A percentile compares a stretch with the other conserved stretches of the same genome.
Evolutionary conservation across 2,797 vertebrate species (phyloP).

Genomic region (Myotis findleyi): DNA sequence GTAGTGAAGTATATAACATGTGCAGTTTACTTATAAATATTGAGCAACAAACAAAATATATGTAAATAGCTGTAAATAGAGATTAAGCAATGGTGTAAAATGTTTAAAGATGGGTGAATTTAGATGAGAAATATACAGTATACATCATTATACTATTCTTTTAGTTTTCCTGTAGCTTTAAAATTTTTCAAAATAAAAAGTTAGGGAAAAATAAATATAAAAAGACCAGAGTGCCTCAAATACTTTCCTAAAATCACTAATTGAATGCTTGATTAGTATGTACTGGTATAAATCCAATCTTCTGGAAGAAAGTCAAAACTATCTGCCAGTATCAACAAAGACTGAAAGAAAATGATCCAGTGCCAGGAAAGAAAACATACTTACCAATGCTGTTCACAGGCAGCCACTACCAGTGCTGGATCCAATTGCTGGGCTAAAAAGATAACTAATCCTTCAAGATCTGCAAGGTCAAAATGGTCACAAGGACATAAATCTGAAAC

Average conservation of each 20-base stretch:
- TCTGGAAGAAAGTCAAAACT: constrained; percentile 76
- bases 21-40: neutral
- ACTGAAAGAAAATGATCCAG: constrained; percentile 66
- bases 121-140: neutral
- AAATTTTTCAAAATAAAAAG: too few species aligned
- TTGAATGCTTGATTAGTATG: constrained; percentile 69
- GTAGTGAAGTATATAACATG: neutral
- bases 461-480: neutral
- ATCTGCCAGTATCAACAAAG: constrained; percentile 54
- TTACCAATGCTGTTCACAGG: neutral
- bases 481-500: neutral
- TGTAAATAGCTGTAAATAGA: neutral
- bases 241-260: constrained; percentile 81
- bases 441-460: neutral
- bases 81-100: neutral
- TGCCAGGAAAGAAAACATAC: neutral
- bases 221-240: constrained; percentile 78
- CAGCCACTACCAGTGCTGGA: neutral
- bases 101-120: neutral
- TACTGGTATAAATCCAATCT: constrained; percentile 73
- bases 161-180: neutral
- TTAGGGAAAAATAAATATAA: constrained; percentile 51
- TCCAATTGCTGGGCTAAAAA: neutral
- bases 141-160: neutral
- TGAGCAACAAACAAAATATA: constrained; percentile 3